These are phyloP conservation scores for Mystacornis crossleyi DNA, from an alignment of 2,113 vertebrate species.

Conservation along the genomic window DNA sequence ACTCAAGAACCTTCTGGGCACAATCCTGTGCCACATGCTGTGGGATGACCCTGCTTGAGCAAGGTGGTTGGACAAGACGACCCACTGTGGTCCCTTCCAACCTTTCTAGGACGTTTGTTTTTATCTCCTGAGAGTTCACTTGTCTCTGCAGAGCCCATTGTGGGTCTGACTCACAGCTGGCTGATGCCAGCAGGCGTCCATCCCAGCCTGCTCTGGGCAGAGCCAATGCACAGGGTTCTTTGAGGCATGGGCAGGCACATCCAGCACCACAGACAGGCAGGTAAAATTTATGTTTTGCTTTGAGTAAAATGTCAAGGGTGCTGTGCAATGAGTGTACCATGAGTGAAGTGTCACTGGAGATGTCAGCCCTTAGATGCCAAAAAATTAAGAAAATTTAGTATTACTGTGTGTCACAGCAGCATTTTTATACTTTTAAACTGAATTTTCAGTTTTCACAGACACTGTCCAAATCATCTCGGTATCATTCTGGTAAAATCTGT, in stretches of 20 bases:
- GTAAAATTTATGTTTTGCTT: background rate
- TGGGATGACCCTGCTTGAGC: background rate
- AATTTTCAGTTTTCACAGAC: background rate
- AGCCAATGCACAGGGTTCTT: rapidly evolving
- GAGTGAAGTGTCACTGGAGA: background rate
- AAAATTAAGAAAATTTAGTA: background rate
- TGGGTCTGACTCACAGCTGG: background rate
- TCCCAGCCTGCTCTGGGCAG: background rate
- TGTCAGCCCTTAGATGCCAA: background rate
- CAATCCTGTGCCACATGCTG: background rate
- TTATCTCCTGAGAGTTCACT: background rate
- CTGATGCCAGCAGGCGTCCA: no score
- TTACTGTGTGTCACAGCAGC: background rate
- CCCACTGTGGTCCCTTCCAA: background rate
- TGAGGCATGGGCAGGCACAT: rapidly evolving
- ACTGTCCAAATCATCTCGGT: background rate
- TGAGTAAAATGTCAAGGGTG: background rate
- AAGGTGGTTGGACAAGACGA: background rate
- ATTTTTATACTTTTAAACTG: background rate
- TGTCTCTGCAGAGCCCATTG: background rate
- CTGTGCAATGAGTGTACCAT: rapidly evolving
- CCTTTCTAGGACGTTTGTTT: background rate
- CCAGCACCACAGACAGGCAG: background rate
- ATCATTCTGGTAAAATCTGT: background rate
- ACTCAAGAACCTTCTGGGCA: rapidly evolving